Percentiles rank a stretch among this genome's conserved stretches.
Conservation (phyloP, 1,140 invertebrate species). For the Neodiprion pinetum region DNA sequence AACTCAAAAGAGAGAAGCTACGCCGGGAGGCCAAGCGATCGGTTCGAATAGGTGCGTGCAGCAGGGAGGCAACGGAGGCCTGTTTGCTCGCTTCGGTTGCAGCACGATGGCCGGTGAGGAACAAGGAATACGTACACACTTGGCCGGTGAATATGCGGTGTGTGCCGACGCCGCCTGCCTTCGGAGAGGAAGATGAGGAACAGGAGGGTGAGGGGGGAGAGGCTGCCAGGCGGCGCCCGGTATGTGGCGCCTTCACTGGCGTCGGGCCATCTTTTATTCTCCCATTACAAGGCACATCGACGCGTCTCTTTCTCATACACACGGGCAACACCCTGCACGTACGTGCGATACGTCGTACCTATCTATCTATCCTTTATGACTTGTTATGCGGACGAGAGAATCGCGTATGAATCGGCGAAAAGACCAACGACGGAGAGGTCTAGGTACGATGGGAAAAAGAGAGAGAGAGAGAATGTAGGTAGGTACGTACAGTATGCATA, state of each 20-base stretch:
- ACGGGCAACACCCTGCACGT: conserved; percentile 1
- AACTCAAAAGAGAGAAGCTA: no score
- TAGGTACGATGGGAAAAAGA: no score
- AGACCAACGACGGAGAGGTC: not conserved
- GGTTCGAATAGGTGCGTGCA: no score
- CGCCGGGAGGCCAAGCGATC: no score
- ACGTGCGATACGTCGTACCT: conserved; percentile 36
- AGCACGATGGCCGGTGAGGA: conserved; percentile 7
- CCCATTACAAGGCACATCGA: conserved; percentile 45
- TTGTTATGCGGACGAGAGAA: conserved; percentile 3
- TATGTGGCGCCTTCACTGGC: conserved; percentile 59
- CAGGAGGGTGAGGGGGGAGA: conserved; percentile 14
- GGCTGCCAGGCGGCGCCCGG: conserved; percentile 1
- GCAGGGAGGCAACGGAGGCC: no score
- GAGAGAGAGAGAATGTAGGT: no score
- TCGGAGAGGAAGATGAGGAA: conserved; percentile 4
- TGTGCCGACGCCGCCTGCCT: not conserved
- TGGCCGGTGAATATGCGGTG: conserved; percentile 5
- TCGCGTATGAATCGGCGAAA: not conserved
- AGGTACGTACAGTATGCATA: no score
- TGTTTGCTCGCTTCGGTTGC: conserved; percentile 8
- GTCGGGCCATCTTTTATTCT: conserved; percentile 54
- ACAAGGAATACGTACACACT: conserved; percentile 9
- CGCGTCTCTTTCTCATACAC: conserved; percentile 17
- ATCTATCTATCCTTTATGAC: conserved; percentile 23